These are phyloP conservation scores for Leptinotarsa juncta DNA, from an alignment of 2,888 invertebrate genomes.

Conservation along the genomic window DNA sequence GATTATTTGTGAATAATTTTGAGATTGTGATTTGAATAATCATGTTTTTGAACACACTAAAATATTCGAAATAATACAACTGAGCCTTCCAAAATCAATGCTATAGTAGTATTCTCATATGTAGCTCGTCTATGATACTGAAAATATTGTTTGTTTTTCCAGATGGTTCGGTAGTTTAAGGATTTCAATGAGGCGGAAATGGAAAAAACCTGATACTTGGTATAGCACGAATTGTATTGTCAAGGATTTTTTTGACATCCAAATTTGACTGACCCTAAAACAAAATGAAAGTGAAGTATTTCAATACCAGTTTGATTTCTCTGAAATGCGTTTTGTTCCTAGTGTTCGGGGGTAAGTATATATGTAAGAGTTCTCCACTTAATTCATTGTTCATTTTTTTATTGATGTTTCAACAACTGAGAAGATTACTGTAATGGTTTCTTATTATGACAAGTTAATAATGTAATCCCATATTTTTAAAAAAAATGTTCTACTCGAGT, in stretches of 20 bases:
- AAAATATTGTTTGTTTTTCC: slow-evolving; percentile 39
- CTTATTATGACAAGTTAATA: too few relatives aligned
- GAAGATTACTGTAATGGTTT: too few relatives aligned
- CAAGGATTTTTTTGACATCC: neutral
- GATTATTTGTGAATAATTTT: too few relatives aligned
- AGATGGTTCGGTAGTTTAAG: slow-evolving; percentile 40
- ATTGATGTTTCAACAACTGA: too few relatives aligned
- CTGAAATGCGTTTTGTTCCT: slow-evolving; percentile 85
- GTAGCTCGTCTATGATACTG: too few relatives aligned
- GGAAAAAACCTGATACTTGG: slow-evolving; percentile 30
- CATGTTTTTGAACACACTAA: too few relatives aligned
- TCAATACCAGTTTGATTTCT: slow-evolving; percentile 80
- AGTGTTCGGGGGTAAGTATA: slow-evolving; percentile 80
- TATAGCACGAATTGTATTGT: slow-evolving; percentile 4
- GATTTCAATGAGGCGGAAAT: slow-evolving; percentile 24
- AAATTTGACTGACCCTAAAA: slow-evolving; percentile 34
- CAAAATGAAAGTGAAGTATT: slow-evolving; percentile 64
- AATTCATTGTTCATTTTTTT: neutral
- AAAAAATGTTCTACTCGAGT: too few relatives aligned
- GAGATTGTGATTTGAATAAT: too few relatives aligned
- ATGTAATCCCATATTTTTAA: too few relatives aligned
- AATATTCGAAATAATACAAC: too few relatives aligned
- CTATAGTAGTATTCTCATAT: too few relatives aligned
- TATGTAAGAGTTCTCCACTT: neutral
- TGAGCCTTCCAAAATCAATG: too few relatives aligned